These are phyloP conservation scores for Geothlypis trichas DNA, from an alignment of 2,113 vertebrate species.

Conservation along the genomic window DNA sequence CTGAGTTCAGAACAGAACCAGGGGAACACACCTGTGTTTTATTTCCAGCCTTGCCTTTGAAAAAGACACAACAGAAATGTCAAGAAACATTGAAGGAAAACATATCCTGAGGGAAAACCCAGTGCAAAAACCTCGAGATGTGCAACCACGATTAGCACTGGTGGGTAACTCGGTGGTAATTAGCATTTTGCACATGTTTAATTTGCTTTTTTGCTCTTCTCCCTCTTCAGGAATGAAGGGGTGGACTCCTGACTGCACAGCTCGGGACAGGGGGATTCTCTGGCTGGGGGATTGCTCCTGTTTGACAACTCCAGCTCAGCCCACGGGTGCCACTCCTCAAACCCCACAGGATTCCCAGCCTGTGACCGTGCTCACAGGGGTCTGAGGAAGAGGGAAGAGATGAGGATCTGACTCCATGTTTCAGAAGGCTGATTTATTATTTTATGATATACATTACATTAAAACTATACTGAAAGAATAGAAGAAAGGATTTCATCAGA, in stretches of 20 bases:
- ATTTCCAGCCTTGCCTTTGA: neutral
- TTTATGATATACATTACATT: no score
- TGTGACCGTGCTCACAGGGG: no score
- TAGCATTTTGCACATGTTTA: neutral
- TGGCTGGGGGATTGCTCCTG: accelerated
- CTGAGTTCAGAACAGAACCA: neutral
- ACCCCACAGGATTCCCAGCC: neutral
- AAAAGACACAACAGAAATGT: neutral
- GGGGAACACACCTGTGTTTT: neutral
- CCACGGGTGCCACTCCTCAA: neutral
- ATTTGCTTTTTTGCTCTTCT: neutral
- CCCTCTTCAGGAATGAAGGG: neutral
- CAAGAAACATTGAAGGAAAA: neutral
- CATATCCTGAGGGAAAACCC: neutral
- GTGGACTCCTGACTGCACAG: neutral
- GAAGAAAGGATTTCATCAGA: no score
- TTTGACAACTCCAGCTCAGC: neutral
- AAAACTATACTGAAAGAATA: no score
- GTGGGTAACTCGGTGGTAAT: neutral
- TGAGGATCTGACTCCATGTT: no score
- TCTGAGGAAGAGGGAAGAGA: no score
- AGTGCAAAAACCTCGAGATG: neutral
- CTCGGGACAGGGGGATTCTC: neutral
- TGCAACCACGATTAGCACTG: neutral
- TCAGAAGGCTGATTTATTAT: no score